Conservation (phyloP, 2,888 invertebrate species). For the Cyclophora albipunctata region DNA sequence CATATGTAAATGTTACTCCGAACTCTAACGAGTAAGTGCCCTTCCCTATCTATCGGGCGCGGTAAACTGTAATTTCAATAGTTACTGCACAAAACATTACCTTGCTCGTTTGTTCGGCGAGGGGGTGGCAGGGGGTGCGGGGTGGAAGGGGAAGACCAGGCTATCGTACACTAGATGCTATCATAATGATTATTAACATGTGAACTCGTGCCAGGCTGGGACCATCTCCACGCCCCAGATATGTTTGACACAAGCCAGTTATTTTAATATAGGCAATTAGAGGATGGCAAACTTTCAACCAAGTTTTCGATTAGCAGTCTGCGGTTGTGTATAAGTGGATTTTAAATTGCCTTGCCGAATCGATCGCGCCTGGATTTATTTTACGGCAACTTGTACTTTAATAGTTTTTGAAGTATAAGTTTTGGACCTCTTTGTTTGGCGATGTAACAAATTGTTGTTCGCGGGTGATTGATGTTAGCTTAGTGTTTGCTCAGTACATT, state of each 20-base stretch:
- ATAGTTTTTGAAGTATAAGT: background rate
- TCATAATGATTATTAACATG: constrained; percentile 76
- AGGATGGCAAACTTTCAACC: constrained; percentile 45
- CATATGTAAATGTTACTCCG: too few species aligned
- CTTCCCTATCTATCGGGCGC: constrained; percentile 9
- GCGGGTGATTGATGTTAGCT: background rate
- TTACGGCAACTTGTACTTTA: constrained; percentile 1
- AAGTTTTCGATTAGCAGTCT: constrained; percentile 69
- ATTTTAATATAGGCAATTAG: constrained; percentile 74
- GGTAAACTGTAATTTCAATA: constrained; percentile 24
- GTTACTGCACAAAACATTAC: constrained; percentile 25
- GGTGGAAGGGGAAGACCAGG: constrained; percentile 35
- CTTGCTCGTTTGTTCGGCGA: constrained; percentile 17
- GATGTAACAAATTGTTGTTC: background rate
- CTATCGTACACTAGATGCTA: constrained; percentile 73
- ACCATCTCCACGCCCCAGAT: constrained; percentile 60
- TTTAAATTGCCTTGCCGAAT: constrained; percentile 62
- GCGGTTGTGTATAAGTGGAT: constrained; percentile 72
- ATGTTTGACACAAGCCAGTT: constrained; percentile 74
- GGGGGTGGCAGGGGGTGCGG: constrained; percentile 17
- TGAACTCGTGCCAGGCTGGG: constrained; percentile 67
- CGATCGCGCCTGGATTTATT: constrained; percentile 33
- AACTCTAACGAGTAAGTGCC: background rate
- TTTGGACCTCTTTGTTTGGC: background rate
- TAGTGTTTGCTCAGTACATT: background rate